Evolutionary conservation across 2,797 vertebrate genomes (phyloP).

Genomic region (Sciurus vulgaris): DNA sequence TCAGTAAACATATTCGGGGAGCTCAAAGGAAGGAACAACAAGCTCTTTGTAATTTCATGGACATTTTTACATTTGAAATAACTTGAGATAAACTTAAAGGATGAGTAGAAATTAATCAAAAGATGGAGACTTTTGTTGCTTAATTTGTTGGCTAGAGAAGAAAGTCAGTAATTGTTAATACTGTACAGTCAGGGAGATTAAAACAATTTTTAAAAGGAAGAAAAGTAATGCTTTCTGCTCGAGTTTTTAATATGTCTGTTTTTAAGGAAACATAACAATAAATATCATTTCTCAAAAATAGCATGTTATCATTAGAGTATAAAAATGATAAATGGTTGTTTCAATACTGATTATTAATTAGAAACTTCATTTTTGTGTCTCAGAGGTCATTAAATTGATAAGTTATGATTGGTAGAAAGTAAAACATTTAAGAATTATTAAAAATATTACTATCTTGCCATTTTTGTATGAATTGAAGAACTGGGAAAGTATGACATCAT

Average conservation of each 20-base stretch:
- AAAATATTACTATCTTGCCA: neutral
- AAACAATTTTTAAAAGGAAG: neutral
- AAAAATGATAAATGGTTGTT: neutral
- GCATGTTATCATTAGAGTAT: neutral
- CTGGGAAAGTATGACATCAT: neutral
- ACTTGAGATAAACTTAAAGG: slow-evolving; percentile 33
- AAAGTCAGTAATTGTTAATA: neutral
- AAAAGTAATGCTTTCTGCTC: neutral
- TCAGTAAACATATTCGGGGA: neutral
- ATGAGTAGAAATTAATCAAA: neutral
- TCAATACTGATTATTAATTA: neutral
- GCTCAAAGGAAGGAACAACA: neutral
- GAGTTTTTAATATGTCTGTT: neutral
- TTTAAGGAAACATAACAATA: neutral
- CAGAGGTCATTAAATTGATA: neutral
- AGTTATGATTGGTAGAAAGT: neutral
- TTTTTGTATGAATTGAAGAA: neutral
- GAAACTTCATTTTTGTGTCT: neutral
- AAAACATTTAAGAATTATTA: slow-evolving; percentile 31
- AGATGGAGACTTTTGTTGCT: neutral
- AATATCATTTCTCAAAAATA: neutral
- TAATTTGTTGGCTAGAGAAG: neutral
- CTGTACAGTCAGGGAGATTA: neutral
- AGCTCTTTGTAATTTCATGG: neutral
- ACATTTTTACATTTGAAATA: slow-evolving; percentile 12